These are phyloP conservation scores for Phoxinus phoxinus DNA, from an alignment of 2,113 vertebrate species.

Conservation along the genomic window DNA sequence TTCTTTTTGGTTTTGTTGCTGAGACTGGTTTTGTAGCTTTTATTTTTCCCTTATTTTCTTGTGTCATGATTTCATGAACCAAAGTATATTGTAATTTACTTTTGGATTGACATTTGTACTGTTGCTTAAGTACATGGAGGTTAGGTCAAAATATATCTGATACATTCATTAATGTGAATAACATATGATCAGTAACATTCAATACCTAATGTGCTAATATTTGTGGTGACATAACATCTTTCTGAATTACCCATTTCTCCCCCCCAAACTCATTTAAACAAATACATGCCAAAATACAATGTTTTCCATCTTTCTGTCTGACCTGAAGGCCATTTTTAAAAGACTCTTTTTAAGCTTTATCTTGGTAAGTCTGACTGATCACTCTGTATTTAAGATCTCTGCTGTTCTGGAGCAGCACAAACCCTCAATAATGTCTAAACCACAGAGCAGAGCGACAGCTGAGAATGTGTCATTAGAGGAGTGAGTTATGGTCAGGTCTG, in stretches of 20 bases:
- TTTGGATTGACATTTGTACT: too few species aligned
- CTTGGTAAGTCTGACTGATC: conserved; percentile 1
- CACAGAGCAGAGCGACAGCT: conserved; percentile 34
- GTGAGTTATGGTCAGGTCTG: conserved; percentile 27
- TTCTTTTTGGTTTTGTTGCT: too few species aligned
- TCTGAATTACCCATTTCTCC: neutral
- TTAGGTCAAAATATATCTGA: too few species aligned
- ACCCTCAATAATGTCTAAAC: conserved; percentile 48
- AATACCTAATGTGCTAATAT: neutral
- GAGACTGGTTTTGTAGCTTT: neutral
- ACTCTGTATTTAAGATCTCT: conserved; percentile 29
- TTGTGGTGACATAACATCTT: neutral
- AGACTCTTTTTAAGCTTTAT: neutral
- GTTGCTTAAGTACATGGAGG: too few species aligned
- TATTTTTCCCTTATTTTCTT: neutral
- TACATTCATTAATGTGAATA: too few species aligned
- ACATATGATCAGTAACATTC: neutral
- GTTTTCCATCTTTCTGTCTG: neutral
- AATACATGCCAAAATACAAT: neutral
- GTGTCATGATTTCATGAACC: neutral
- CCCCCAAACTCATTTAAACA: neutral
- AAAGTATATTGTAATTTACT: neutral
- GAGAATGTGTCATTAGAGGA: conserved; percentile 46
- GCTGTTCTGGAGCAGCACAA: conserved; percentile 1
- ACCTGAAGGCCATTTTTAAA: neutral